Percentiles rank a stretch among this genome's conserved stretches.
Evolutionary conservation across 2,888 invertebrate species (phyloP).

Genomic region (Colostygia pectinataria): DNA sequence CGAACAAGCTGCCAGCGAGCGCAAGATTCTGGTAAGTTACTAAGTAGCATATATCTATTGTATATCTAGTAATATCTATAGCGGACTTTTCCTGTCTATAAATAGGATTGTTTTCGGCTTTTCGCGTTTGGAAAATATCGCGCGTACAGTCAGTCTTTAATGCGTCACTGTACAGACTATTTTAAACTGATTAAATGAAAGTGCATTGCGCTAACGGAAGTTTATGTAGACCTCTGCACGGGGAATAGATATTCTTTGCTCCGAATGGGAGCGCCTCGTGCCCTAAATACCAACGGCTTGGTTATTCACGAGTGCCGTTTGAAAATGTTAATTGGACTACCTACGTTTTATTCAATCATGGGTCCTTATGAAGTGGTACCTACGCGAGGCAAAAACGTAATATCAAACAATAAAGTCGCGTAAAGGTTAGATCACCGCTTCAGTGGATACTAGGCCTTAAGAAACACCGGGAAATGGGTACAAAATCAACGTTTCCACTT

Average conservation of each 20-base stretch:
- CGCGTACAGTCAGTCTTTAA: constrained; percentile 13
- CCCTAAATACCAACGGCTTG: constrained; percentile 69
- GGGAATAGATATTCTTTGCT: constrained; percentile 66
- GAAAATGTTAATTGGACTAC: constrained; percentile 31
- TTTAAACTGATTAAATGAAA: constrained; percentile 51
- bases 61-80: not conserved
- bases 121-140: constrained; percentile 38
- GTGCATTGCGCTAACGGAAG: constrained; percentile 37
- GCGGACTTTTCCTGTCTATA: not conserved
- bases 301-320: constrained; percentile 18
- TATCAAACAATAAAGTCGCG: no score
- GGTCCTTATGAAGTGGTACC: not conserved
- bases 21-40: constrained; percentile 78
- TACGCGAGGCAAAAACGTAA: not conserved
- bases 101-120: constrained; percentile 59
- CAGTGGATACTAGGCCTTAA: no score
- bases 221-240: constrained; percentile 33
- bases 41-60: not conserved
- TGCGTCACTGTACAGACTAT: constrained; percentile 26
- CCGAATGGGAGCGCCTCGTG: constrained; percentile 52
- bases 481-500: no score
- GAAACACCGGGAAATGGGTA: no score
- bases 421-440: no score
- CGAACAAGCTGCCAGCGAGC: constrained; percentile 63
- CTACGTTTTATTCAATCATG: constrained; percentile 14